Conservation (phyloP, 2,888 invertebrate species). For the Clitarchus hookeri region DNA sequence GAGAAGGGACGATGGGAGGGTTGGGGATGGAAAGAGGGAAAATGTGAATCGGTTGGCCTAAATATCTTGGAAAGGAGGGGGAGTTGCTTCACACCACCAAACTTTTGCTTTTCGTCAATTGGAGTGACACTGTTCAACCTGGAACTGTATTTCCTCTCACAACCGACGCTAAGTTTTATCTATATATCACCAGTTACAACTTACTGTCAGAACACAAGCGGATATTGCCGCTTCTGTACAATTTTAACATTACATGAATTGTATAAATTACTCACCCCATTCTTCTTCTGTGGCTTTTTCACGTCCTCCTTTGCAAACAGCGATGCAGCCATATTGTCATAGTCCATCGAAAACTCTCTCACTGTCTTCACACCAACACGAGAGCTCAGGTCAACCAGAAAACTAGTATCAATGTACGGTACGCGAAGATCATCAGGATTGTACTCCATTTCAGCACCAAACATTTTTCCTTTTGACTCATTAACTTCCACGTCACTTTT, state of each 20-base stretch:
- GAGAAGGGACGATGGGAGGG: no score
- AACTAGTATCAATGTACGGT: slow-evolving; percentile 54
- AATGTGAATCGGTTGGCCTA: no score
- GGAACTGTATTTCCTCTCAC: no score
- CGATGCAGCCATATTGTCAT: slow-evolving; percentile 47
- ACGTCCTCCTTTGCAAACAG: slow-evolving; percentile 29
- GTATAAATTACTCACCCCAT: slow-evolving; percentile 34
- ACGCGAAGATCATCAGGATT: slow-evolving; percentile 4
- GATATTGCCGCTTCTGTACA: neutral
- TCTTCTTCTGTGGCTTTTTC: slow-evolving; percentile 34
- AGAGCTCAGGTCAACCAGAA: slow-evolving; percentile 53
- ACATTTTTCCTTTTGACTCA: slow-evolving; percentile 8
- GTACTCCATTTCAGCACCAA: slow-evolving; percentile 36
- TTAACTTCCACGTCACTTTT: slow-evolving; percentile 46
- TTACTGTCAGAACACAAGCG: neutral
- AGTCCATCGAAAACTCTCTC: slow-evolving; percentile 60
- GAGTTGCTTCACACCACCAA: no score
- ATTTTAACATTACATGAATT: neutral
- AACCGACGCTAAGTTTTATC: neutral
- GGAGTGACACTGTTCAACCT: no score
- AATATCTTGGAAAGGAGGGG: no score
- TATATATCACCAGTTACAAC: neutral
- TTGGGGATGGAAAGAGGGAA: no score
- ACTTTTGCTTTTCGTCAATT: no score
- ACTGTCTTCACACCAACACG: slow-evolving; percentile 48